Percentiles rank a stretch among this genome's conserved stretches.
These are phyloP conservation scores for Dryocosmus kuriphilus DNA, from an alignment of 2,888 invertebrate species.

Conservation along the genomic window DNA sequence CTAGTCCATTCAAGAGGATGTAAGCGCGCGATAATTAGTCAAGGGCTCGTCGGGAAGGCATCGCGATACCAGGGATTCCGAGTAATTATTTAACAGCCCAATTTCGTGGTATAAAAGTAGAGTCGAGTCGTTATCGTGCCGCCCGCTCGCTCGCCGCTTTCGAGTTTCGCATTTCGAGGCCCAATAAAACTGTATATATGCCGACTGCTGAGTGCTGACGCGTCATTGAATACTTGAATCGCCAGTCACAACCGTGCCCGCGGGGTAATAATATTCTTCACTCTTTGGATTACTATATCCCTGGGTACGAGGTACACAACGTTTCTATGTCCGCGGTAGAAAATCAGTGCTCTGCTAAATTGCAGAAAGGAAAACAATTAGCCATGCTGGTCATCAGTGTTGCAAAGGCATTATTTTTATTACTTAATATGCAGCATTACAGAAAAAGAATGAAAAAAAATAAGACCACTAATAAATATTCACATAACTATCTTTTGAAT, in stretches of 20 bases:
- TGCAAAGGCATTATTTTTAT: too few relatives aligned
- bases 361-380: too few relatives aligned
- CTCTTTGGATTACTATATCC: not conserved
- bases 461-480: too few relatives aligned
- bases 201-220: conserved; percentile 58
- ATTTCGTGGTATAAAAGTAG: conserved; percentile 70
- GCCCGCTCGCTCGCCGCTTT: conserved; percentile 58
- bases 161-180: conserved; percentile 57
- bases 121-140: conserved; percentile 56
- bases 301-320: conserved; percentile 7
- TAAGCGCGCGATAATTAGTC: conserved; percentile 35
- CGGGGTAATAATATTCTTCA: conserved; percentile 51
- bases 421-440: too few relatives aligned
- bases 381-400: too few relatives aligned
- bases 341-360: not conserved
- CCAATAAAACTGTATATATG: conserved; percentile 60
- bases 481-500: too few relatives aligned
- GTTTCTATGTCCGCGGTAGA: conserved; percentile 21
- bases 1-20: conserved; percentile 35
- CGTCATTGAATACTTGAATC: conserved; percentile 46
- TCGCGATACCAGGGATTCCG: conserved; percentile 56
- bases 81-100: conserved; percentile 73
- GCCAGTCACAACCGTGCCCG: conserved; percentile 52
- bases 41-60: conserved; percentile 26
- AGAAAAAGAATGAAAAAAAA: too few relatives aligned